These are phyloP conservation scores for Sebastes minor DNA, from an alignment of 2,797 vertebrate species.

Conservation along the genomic window DNA sequence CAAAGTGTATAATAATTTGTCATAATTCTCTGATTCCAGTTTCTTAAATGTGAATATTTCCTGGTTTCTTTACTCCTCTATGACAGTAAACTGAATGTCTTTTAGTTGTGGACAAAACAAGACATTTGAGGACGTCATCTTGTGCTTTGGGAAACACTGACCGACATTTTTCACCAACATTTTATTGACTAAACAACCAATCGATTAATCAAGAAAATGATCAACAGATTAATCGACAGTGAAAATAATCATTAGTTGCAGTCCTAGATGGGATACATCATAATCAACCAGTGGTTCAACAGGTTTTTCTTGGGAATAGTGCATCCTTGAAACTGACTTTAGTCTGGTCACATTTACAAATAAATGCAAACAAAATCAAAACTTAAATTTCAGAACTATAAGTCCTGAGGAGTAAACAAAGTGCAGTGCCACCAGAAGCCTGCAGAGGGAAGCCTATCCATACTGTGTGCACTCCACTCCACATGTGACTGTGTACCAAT, in stretches of 20 bases:
- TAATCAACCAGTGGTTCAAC: background rate
- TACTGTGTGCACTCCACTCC: background rate
- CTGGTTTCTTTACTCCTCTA: too few species aligned
- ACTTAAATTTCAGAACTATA: background rate
- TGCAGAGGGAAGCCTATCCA: constrained; percentile 49
- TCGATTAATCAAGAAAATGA: too few species aligned
- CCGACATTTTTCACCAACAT: too few species aligned
- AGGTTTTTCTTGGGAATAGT: background rate
- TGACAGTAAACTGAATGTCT: too few species aligned
- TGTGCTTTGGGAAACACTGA: too few species aligned
- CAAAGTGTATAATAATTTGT: too few species aligned
- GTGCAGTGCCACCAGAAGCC: constrained; percentile 10
- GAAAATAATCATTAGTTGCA: background rate
- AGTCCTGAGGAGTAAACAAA: background rate
- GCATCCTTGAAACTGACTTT: background rate
- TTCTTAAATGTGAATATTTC: too few species aligned
- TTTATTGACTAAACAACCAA: too few species aligned
- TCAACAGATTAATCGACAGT: too few species aligned
- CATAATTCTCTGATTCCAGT: too few species aligned
- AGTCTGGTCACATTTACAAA: background rate
- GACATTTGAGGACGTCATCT: too few species aligned
- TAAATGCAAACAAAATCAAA: background rate
- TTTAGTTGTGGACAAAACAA: too few species aligned
- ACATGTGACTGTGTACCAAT: background rate
- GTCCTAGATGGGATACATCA: background rate